Conservation (phyloP, 2,113 vertebrate species). For the Papio anubis region DNA sequence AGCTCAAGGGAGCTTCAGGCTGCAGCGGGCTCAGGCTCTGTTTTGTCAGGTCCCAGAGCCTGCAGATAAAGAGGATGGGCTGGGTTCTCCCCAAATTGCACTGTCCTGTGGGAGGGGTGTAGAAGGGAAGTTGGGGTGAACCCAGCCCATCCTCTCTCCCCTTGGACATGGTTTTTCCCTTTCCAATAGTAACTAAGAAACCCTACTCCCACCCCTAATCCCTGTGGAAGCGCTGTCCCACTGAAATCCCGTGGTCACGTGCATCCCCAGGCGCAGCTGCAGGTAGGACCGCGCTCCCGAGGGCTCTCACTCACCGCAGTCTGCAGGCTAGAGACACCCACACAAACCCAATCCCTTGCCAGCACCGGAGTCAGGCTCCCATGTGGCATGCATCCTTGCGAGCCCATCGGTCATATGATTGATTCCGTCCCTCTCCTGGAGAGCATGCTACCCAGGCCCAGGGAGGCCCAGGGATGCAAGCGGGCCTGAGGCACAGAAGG, state of each 20-base stretch:
- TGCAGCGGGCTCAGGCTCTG: accelerated
- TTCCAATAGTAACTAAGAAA: neutral
- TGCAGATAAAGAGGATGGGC: neutral
- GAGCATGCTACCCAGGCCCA: accelerated
- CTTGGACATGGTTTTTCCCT: neutral
- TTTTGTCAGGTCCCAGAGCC: neutral
- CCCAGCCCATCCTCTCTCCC: neutral
- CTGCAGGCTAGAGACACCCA: neutral
- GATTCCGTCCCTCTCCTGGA: neutral
- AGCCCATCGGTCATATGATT: neutral
- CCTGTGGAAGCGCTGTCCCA: accelerated
- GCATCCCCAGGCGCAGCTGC: neutral
- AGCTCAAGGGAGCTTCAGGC: neutral
- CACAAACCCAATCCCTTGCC: neutral
- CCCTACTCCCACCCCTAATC: no score
- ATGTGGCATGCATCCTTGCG: neutral
- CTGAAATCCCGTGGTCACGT: accelerated
- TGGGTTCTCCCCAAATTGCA: accelerated
- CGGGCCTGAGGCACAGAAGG: accelerated
- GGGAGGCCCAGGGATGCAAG: neutral
- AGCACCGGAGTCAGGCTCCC: neutral
- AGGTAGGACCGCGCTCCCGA: no score
- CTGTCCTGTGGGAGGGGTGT: accelerated
- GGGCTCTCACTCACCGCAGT: neutral
- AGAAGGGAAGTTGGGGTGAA: accelerated